Percentiles rank a stretch among this genome's conserved stretches.
Conservation (phyloP, 1,140 invertebrate genomes). For the Orius insidiosus region DNA sequence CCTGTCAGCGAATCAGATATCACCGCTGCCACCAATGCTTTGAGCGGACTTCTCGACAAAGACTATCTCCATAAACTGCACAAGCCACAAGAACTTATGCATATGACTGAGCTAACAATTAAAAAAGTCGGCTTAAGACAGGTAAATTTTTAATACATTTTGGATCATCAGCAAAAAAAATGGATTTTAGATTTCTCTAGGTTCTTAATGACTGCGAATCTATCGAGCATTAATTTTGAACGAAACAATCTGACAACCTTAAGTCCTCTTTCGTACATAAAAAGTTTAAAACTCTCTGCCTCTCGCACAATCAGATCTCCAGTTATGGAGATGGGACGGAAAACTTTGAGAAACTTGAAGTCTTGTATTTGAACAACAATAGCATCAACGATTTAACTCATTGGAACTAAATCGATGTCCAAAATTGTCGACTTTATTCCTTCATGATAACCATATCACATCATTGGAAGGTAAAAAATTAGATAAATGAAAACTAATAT, state of each 20-base stretch:
- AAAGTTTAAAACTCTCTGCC: conserved; percentile 20
- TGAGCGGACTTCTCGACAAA: conserved; percentile 18
- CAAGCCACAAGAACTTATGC: conserved; percentile 9
- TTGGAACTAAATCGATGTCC: conserved; percentile 9
- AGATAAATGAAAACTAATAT: too few relatives aligned
- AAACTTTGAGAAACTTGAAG: conserved; percentile 17
- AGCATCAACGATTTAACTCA: conserved; percentile 13
- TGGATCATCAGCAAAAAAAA: too few relatives aligned
- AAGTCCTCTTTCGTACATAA: not conserved
- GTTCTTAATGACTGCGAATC: not conserved
- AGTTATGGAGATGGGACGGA: conserved; percentile 16
- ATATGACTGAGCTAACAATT: conserved; percentile 19
- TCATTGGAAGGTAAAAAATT: conserved; percentile 13
- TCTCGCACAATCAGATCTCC: conserved; percentile 21
- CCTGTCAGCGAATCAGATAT: conserved; percentile 13
- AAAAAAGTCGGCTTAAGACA: conserved; percentile 18
- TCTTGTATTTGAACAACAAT: conserved; percentile 21
- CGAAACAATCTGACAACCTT: not conserved
- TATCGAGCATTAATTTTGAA: conserved; percentile 4
- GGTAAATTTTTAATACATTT: conserved; percentile 12
- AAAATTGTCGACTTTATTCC: conserved; percentile 18
- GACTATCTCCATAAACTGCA: conserved; percentile 14
- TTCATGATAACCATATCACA: conserved; percentile 20
- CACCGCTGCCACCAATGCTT: conserved; percentile 14
- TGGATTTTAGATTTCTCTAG: too few relatives aligned